Evolutionary conservation across 1,140 invertebrate genomes (phyloP).

Genomic region (Coenobita brevimanus): DNA sequence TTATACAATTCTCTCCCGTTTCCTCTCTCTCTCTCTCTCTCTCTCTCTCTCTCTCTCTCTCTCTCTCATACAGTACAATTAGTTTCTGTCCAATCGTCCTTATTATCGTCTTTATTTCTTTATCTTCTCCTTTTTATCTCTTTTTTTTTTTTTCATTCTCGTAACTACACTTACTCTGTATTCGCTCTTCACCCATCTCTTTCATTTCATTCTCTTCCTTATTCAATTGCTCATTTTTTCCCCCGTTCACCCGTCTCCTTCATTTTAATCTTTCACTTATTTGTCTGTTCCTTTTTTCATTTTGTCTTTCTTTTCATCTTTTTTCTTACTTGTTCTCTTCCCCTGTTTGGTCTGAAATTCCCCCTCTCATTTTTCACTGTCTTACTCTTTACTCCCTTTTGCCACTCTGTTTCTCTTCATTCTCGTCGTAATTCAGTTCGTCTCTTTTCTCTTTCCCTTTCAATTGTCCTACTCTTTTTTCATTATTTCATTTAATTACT

Average conservation of each 20-base stretch:
- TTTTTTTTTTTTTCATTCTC: background rate
- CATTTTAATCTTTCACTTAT: no score
- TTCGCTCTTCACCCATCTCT: background rate
- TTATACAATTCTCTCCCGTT: background rate
- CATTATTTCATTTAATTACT: no score
- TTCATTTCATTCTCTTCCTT: background rate
- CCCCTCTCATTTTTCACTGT: background rate
- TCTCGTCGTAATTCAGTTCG: background rate
- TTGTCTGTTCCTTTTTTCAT: background rate
- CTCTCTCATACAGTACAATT: background rate
- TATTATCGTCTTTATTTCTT: background rate
- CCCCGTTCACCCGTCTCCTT: no score
- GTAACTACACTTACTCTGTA: background rate
- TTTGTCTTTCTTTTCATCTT: background rate
- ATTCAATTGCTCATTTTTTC: background rate
- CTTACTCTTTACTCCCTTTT: background rate
- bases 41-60: background rate
- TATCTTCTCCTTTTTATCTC: no score
- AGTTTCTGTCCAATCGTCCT: background rate
- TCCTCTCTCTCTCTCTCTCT: constrained; percentile 18
- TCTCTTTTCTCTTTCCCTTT: background rate
- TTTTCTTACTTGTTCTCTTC: background rate
- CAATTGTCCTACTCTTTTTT: background rate
- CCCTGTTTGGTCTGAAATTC: no score
- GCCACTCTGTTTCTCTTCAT: background rate